Conservation (phyloP, 2,888 invertebrate species). For the Lochmaea crataegi region DNA sequence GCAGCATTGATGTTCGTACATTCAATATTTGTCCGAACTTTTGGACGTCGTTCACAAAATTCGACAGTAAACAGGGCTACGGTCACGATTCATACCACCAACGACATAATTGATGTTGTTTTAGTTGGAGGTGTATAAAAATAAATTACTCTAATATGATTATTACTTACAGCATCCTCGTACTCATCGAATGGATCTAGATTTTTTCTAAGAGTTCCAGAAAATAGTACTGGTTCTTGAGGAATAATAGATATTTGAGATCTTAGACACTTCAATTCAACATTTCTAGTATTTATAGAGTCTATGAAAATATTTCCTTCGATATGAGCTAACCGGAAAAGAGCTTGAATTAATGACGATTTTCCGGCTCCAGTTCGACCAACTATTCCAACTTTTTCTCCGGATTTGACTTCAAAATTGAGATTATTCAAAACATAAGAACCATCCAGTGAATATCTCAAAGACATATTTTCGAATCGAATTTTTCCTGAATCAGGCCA, state of each 20-base stretch:
- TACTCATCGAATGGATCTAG: conserved; percentile 89
- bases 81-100: no score
- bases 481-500: conserved; percentile 81
- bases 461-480: conserved; percentile 73
- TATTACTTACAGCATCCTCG: conserved; percentile 70
- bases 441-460: conserved; percentile 78
- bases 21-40: no score
- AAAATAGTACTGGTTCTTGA: conserved; percentile 87
- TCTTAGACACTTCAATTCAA: conserved; percentile 81
- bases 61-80: no score
- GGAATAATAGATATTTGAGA: conserved; percentile 86
- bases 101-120: no score
- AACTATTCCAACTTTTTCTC: conserved; percentile 81
- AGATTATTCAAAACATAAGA: conserved; percentile 80
- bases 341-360: conserved; percentile 78
- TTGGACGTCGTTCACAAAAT: no score
- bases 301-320: conserved; percentile 87
- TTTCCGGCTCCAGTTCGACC: conserved; percentile 88
- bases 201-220: conserved; percentile 88
- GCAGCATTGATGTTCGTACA: no score
- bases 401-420: conserved; percentile 73
- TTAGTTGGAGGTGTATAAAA: no score
- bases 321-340: conserved; percentile 83
- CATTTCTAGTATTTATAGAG: conserved; percentile 73
- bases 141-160: background rate